A percentile compares a stretch with the other conserved stretches of the same genome.
Evolutionary conservation across 2,888 invertebrate genomes (phyloP).

Genomic region (Pterostichus niger): DNA sequence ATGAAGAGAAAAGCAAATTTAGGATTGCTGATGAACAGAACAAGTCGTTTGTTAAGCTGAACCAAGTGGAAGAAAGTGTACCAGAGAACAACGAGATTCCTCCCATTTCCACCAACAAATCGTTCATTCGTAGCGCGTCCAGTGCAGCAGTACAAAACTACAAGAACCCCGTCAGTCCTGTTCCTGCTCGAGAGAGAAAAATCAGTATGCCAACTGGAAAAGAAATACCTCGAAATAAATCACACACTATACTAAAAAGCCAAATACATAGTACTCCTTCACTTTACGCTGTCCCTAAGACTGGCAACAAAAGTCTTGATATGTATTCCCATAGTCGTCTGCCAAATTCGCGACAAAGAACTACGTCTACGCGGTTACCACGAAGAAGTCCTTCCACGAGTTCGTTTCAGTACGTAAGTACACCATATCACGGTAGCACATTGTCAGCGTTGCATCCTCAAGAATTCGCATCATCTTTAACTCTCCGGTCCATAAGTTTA

Average conservation of each 20-base stretch:
- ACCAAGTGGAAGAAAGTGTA: conserved; percentile 71
- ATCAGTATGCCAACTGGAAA: conserved; percentile 81
- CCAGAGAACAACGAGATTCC: conserved; percentile 72
- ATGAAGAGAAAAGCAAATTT: conserved; percentile 73
- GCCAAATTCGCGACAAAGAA: conserved; percentile 69
- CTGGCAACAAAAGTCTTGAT: conserved; percentile 72
- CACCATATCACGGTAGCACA: conserved; percentile 92
- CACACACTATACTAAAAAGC: conserved; percentile 73
- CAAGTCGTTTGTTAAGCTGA: conserved; percentile 69
- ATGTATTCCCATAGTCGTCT: conserved; percentile 72
- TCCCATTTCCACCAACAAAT: conserved; percentile 73
- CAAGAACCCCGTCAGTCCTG: conserved; percentile 74
- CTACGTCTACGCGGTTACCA: conserved; percentile 77
- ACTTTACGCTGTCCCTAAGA: conserved; percentile 86
- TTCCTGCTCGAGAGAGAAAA: conserved; percentile 79
- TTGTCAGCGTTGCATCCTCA: conserved; percentile 87
- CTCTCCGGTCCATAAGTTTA: conserved; percentile 84
- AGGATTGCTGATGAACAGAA: conserved; percentile 75
- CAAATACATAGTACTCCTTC: conserved; percentile 83
- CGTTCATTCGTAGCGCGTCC: conserved; percentile 85
- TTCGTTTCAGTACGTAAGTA: conserved; percentile 91
- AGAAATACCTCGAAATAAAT: conserved; percentile 73
- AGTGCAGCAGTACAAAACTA: conserved; percentile 84
- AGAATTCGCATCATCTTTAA: conserved; percentile 88
- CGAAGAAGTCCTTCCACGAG: conserved; percentile 88